These are phyloP conservation scores for Paraplagusia blochii DNA, from an alignment of 2,113 vertebrate genomes.

Conservation along the genomic window DNA sequence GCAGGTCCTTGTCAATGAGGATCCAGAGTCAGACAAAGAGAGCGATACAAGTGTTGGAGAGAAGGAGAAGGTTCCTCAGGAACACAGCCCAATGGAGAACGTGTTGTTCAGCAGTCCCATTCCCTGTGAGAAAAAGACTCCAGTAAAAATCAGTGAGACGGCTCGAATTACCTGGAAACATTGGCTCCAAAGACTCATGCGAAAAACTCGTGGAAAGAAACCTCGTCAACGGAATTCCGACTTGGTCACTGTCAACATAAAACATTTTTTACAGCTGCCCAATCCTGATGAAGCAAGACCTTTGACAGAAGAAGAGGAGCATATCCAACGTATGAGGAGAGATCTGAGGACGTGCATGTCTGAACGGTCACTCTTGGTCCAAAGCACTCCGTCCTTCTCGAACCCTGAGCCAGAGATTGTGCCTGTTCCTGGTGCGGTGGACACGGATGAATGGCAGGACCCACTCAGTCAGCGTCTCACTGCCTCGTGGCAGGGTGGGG, in stretches of 20 bases:
- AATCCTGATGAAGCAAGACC: rapidly evolving
- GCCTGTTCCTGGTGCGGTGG: conserved; percentile 20
- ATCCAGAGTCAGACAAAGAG: neutral
- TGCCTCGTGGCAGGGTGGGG: conserved; percentile 78
- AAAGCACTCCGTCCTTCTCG: conserved; percentile 1
- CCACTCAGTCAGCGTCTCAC: conserved; percentile 77
- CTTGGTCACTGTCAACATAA: conserved; percentile 1
- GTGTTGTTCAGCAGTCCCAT: neutral
- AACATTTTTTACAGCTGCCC: conserved; percentile 5
- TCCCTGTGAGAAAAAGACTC: neutral
- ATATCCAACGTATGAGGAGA: conserved; percentile 10
- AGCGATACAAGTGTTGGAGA: rapidly evolving
- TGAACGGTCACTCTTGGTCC: conserved; percentile 51
- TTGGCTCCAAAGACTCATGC: conserved; percentile 66
- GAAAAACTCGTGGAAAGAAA: neutral
- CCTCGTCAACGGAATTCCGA: rapidly evolving
- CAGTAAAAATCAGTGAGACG: conserved; percentile 7
- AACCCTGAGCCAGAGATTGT: neutral
- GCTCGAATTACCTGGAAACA: conserved; percentile 53
- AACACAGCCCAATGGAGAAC: neutral
- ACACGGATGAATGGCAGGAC: conserved; percentile 49
- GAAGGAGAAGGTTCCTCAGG: neutral
- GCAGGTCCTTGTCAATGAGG: conserved; percentile 31
- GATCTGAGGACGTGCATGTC: conserved; percentile 64
- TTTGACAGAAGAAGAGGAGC: conserved; percentile 3